These are phyloP conservation scores for Petrocephalus zakoni DNA, from an alignment of 2,113 vertebrate species.

Conservation along the genomic window DNA sequence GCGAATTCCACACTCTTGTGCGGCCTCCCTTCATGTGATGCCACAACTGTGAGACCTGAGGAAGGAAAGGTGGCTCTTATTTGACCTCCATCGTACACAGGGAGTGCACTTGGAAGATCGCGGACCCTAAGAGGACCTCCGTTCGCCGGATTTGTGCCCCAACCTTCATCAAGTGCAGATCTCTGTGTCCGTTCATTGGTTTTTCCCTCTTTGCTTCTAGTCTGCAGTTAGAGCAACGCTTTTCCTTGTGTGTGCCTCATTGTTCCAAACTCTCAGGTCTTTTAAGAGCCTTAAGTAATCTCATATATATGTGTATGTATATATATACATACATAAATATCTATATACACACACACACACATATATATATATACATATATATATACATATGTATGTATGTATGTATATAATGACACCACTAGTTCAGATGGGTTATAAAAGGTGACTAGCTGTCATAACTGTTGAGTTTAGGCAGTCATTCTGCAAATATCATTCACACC, in stretches of 20 bases:
- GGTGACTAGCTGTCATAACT: slow-evolving; percentile 12
- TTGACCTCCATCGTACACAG: not conserved
- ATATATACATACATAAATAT: not conserved
- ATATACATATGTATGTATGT: slow-evolving; percentile 42
- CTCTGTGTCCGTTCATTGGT: slow-evolving; percentile 32
- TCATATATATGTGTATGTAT: slow-evolving; percentile 9
- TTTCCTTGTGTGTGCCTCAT: slow-evolving; percentile 75
- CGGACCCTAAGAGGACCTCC: not conserved
- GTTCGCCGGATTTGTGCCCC: slow-evolving; percentile 20
- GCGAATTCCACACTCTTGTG: not conserved
- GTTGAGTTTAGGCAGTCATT: slow-evolving; percentile 19
- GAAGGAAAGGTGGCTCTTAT: not conserved
- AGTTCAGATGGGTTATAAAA: slow-evolving; percentile 17
- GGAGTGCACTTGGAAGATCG: not conserved
- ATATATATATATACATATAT: not conserved
- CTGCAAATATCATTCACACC: slow-evolving; percentile 19
- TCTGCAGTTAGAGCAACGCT: slow-evolving; percentile 56
- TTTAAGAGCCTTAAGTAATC: slow-evolving; percentile 73
- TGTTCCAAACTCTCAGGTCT: slow-evolving; percentile 72
- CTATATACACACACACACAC: slow-evolving; percentile 12
- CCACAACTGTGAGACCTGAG: not conserved
- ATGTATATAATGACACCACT: slow-evolving; percentile 39
- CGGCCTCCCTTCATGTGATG: not conserved
- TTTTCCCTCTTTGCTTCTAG: slow-evolving; percentile 45
- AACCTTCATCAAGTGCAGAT: slow-evolving; percentile 29